Evolutionary conservation across 2,888 invertebrate species (phyloP), one percentile per base, ranked within the genome.

Genomic region (Dryocosmus kuriphilus): DNA sequence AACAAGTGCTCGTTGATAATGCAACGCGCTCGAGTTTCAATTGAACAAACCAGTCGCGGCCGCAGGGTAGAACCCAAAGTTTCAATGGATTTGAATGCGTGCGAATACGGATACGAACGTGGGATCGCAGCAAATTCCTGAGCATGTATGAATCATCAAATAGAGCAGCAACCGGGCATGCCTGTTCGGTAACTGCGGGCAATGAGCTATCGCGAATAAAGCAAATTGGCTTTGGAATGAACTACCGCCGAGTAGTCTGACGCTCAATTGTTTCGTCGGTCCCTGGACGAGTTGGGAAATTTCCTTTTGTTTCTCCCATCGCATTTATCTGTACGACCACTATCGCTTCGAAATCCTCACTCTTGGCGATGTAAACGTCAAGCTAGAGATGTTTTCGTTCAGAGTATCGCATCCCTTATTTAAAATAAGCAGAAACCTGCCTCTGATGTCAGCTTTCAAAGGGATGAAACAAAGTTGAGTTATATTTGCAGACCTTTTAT

Each of bases 221-320:
- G 27, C 41, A 67, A 67, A 30, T 71, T 51, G n/a, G 30, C 71
- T 51, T 71, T n/a, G 51, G 51, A 71, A 71, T 71, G 46, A 19
- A 51, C 71, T 51, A 46, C n/a, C 27, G 11, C 9, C 19, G 51
- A 51, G 30, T 71, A 51, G 71, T 71, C 32, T 6, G 24, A 9
- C 46, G 51, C 71, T 71, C 71, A 71, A 71, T 71, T 71, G 71
- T 71, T 71, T 71, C 51, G 30, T 51, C 51, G 41, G 46, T 51
- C 71, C 5, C 65, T 51, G 71, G 51, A 46, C 38, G 19, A 67
- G 65, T 67, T 41, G 65, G 41, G 41, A 30, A 71, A 46, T 71
- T 51, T 51, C 71, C 71, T 30, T 51, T 71, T 51, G 51, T 71
- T 71, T 71, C 46, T 71, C n/a, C 71, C 71, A 71, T 71, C 32